Evolutionary conservation across 1,140 invertebrate genomes (phyloP), one percentile per base, ranked within the genome.

Genomic region (Goniozus legneri): DNA sequence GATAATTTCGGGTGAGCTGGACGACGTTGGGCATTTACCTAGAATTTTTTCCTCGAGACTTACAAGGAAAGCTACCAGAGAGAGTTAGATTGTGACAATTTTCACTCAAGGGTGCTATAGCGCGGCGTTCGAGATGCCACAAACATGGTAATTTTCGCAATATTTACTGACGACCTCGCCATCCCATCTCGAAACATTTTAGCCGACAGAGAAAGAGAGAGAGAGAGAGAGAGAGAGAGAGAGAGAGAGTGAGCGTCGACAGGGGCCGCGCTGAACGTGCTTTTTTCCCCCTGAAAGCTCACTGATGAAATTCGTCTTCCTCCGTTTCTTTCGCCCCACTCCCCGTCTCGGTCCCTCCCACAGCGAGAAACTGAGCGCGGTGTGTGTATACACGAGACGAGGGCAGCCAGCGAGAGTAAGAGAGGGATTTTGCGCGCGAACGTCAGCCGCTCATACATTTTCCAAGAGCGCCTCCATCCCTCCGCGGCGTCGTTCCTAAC

Each of bases 391-490:
- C n/a, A n/a, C n/a, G n/a, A n/a, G n/a, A n/a, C n/a, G n/a, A n/a
- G n/a, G n/a, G n/a, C n/a, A n/a, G n/a, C n/a, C n/a, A n/a, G n/a
- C n/a, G n/a, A n/a, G n/a, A n/a, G n/a, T n/a, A n/a, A n/a, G n/a
- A n/a, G n/a, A n/a, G n/a, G n/a, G n/a, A n/a, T n/a, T n/a, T n/a
- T n/a, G 10, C 24, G 24, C 24, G 24, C 4, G 24, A 6, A 6
- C 27, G 20, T 27, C 10, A 34, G 8, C 21, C 27, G 42, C 44
- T 55, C 56, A 47, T 59, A 54, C 50, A 55, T 63, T 63, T 55
- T 59, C 47, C 34, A 51, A 40, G 41, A 45, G 44, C 8, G 22
- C 12, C 35, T 37, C n/a, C 27, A 24, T 38, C 35, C 39, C 34
- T 35, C 33, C 35, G 37, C 41, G 31, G 41, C n/a, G n/a, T n/a